These are phyloP conservation scores for Pseudopodoces humilis DNA, from an alignment of 2,113 vertebrate species.

Conservation along the genomic window DNA sequence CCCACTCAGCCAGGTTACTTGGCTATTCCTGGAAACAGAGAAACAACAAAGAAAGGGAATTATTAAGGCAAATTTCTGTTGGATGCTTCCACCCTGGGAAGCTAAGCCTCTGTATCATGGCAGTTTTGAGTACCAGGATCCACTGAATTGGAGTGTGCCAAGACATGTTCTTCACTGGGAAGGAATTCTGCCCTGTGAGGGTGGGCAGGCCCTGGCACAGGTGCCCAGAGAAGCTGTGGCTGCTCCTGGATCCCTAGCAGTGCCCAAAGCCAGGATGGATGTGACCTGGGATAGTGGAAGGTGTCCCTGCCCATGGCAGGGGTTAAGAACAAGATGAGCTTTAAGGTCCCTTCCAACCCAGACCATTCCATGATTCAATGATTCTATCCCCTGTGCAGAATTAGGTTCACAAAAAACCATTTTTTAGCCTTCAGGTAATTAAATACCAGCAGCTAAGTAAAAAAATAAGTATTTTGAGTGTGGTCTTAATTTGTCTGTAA, in stretches of 20 bases:
- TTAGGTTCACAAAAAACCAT: not conserved
- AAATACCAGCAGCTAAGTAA: not conserved
- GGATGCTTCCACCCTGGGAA: not conserved
- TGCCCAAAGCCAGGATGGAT: accelerated
- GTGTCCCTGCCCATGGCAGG: not conserved
- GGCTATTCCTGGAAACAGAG: not conserved
- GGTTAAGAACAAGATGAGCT: too few relatives aligned
- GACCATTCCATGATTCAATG: not conserved
- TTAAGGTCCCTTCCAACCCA: not conserved
- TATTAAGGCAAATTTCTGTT: not conserved
- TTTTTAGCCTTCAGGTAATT: not conserved
- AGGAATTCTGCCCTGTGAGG: not conserved
- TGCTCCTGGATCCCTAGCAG: not conserved
- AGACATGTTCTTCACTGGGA: not conserved
- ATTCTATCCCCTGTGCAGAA: not conserved
- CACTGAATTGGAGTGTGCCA: accelerated
- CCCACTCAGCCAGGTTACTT: not conserved
- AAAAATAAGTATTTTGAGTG: not conserved
- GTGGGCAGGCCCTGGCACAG: not conserved
- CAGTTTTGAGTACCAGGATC: not conserved
- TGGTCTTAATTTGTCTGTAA: not conserved
- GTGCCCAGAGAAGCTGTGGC: not conserved
- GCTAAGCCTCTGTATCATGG: not conserved
- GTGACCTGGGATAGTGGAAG: accelerated
- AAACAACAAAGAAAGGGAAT: not conserved